Base-by-base conservation (phyloP, 1,140 invertebrate species). In the Fopius arisanus region DNA sequence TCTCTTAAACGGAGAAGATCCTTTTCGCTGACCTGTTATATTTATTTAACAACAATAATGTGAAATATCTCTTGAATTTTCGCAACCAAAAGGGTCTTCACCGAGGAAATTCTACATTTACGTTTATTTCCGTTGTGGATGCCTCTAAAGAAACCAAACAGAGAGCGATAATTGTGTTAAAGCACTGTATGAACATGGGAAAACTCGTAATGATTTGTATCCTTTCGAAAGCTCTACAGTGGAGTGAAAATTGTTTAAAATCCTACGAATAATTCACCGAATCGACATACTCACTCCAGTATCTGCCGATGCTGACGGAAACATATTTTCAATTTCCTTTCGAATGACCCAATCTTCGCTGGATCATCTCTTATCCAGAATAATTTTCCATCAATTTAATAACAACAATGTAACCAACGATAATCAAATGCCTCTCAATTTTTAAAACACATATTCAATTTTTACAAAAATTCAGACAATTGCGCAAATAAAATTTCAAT, bases 71-170 rank as follows among this genome's bases (percentile, higher is more conserved):
- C 3, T 31, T 4, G 29, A 31, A 31, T 31, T 3, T 31, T 7
- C 9, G 33, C 43, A 48, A 48, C n/a, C 10, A 19, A 48, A 19
- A 48, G 43, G 43, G 7, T 16, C 43, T 48, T 48, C 43, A 16
- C 16, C 43, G 16, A 19, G 10, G 7, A 10, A 21, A 59, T 67
- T 51, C 3, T n/a, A 33, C 68, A 67, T 54, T 75, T 79, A 86
- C 84, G 75, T 78, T 77, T 74, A 81, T 69, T 77, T 80, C n/a
- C 16, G 79, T 63, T 2, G 72, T 67, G 19, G 78, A 76, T 48
- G 80, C 79, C 78, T 85, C 82, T 16, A 85, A 82, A 16, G 82
- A 83, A 40, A 83, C 78, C n/a, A 83, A 74, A 73, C 83, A 85
- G 5, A 86, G 51, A 70, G 81, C 74, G 26, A 82, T 6, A 29